Conservation (phyloP, 1,140 invertebrate species). For the Centruroides vittatus region DNA sequence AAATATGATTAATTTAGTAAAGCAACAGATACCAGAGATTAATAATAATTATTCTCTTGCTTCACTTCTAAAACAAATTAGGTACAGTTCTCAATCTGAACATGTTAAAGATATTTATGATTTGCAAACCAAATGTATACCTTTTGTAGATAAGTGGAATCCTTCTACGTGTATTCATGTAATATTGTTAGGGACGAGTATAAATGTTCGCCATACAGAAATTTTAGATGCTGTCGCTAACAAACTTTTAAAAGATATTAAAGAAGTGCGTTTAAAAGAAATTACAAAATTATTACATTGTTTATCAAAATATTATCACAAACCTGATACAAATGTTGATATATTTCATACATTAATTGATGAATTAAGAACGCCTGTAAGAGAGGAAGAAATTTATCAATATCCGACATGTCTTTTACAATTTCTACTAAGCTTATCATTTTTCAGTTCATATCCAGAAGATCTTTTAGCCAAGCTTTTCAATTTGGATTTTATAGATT, state of each 20-base stretch:
- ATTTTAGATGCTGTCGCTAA: conserved; percentile 1
- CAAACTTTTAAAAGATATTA: background rate
- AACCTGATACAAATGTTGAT: background rate
- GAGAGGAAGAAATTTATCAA: background rate
- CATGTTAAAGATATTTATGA: background rate
- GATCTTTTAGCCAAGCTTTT: background rate
- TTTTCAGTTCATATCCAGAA: conserved; percentile 1
- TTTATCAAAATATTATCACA: conserved; percentile 1
- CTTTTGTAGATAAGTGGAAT: background rate
- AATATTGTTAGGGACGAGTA: background rate
- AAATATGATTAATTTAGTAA: background rate
- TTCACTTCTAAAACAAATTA: conserved; percentile 6
- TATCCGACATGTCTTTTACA: background rate
- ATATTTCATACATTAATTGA: background rate
- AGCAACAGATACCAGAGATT: background rate
- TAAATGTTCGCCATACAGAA: conserved; percentile 3
- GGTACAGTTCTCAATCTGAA: background rate
- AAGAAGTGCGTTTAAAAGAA: conserved; percentile 6
- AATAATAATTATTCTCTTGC: background rate
- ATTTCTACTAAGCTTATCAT: conserved; percentile 1
- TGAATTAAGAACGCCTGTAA: background rate
- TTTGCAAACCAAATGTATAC: background rate
- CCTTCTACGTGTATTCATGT: conserved; percentile 1
- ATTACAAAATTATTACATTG: conserved; percentile 1
- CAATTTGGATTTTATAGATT: background rate